Base-by-base conservation (phyloP, 64 coral and sea anemone genomes). In the Stylophora pistillata region DNA sequence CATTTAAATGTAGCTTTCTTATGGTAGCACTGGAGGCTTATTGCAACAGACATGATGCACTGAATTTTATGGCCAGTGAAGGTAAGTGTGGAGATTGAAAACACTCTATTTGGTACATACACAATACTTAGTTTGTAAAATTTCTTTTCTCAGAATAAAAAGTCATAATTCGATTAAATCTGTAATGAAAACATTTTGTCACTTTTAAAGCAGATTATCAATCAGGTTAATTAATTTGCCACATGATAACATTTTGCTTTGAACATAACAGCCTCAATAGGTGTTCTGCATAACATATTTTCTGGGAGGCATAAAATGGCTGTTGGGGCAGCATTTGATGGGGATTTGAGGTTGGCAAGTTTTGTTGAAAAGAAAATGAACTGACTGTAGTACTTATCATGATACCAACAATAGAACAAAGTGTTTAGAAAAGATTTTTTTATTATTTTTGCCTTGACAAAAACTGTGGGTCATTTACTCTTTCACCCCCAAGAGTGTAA, bases 41-140 rank as follows among this genome's bases (percentile, higher is more conserved):
- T 90, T 86, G 94, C 21, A 77, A 96, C 76, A 96, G 89, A 59
- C 64, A 93, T 65, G 94, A 96, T 90, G 90, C 90, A 56, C 29
- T 96, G 53, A 96, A 96, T 88, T 96, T 93, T n/a, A 23, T 96
- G 27, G 94, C 90, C 72, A 77, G 79, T 92, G 94, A 90, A 89
- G 94, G 94, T 93, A 89, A 20, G 29, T 27, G 41, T 30, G 14
- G 47, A 23, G 11, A 13, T 11, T 47, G 23, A 7, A 59, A 71
- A 55, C 54, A 17, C 13, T 13, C 75, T 76, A 16, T 61, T 61
- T 20, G 23, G 13, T 47, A 62, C n/a, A n/a, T n/a, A n/a, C n/a
- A n/a, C n/a, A n/a, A n/a, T n/a, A n/a, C 10, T 16, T 47, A 47
- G 37, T 47, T 47, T 3, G 37, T 47, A 47, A 47, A 47, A 47